phyloP scores from a whole-genome alignment of 2,113 vertebrate genomes.

The Embiotoca jacksoni region DNA sequence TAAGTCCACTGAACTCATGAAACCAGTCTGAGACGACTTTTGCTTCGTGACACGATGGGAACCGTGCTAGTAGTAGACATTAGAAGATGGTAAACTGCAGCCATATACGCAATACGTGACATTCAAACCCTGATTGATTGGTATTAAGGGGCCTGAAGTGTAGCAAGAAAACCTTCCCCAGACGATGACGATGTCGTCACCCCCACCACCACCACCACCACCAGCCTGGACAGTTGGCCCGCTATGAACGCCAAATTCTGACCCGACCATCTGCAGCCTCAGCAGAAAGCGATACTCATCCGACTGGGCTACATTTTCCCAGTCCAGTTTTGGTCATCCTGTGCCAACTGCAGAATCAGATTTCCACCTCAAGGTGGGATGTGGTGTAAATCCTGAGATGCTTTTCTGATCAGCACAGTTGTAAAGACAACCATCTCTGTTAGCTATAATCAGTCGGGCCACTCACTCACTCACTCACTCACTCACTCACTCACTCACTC shows the following conservation, averaged over 20 bases:
- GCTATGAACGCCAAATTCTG: conserved; percentile 5
- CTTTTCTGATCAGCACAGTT: neutral
- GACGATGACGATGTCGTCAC: neutral
- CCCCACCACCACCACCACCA: neutral
- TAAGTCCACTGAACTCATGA: too few species aligned
- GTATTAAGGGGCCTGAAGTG: neutral
- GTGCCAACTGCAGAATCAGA: neutral
- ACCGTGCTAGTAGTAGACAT: too few species aligned
- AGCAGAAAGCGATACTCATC: conserved; percentile 3
- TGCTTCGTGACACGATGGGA: too few species aligned
- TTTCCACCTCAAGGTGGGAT: neutral
- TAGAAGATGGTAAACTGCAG: neutral
- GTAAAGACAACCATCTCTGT: neutral
- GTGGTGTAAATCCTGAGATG: neutral
- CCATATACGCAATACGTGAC: neutral
- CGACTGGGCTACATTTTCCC: neutral
- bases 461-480: neutral
- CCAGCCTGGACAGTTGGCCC: conserved; percentile 4
- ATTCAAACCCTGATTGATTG: neutral
- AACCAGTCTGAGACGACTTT: too few species aligned
- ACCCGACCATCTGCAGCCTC: conserved; percentile 7
- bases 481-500: neutral
- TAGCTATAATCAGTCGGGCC: neutral
- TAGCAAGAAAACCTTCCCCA: conserved; percentile 6
- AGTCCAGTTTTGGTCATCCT: neutral